Conservation (phyloP, 1,140 invertebrate species). For the Zaprionus nigranus region DNA sequence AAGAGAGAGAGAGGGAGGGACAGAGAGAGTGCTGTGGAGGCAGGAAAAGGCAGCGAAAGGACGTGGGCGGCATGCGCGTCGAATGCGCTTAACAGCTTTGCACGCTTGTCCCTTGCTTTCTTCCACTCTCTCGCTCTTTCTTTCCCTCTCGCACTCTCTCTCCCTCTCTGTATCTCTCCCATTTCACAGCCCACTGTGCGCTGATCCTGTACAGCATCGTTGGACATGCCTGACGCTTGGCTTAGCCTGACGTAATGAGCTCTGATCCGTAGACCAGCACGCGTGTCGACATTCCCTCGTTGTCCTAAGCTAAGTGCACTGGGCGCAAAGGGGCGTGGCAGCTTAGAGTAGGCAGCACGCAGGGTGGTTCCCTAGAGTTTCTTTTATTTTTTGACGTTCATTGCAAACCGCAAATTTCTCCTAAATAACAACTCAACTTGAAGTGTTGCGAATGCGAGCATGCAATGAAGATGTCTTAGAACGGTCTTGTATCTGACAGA, state of each 20-base stretch:
- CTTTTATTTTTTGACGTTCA: neutral
- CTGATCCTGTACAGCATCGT: slow-evolving; percentile 22
- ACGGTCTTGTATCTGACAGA: slow-evolving; percentile 4
- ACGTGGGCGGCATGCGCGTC: slow-evolving; percentile 63
- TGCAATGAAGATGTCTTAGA: neutral
- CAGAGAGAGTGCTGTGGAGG: slow-evolving; percentile 6
- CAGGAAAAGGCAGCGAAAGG: slow-evolving; percentile 17
- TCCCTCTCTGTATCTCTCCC: neutral
- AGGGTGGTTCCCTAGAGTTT: neutral
- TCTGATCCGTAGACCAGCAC: slow-evolving; percentile 52
- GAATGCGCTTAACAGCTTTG: slow-evolving; percentile 79
- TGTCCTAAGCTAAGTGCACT: slow-evolving; percentile 7
- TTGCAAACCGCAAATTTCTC: neutral
- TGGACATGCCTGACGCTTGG: slow-evolving; percentile 67
- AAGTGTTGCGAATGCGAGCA: neutral
- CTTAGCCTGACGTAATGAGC: slow-evolving; percentile 67
- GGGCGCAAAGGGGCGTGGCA: slow-evolving; percentile 21
- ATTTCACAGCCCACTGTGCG: neutral
- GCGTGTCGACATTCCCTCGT: slow-evolving; percentile 19
- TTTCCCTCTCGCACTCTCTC: neutral
- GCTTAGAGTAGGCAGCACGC: slow-evolving; percentile 12
- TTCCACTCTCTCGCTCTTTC: slow-evolving; percentile 20
- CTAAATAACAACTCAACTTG: neutral
- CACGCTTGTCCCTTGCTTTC: slow-evolving; percentile 30
- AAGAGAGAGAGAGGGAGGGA: neutral